These are phyloP conservation scores for Sarotherodon lohbergeri DNA, from an alignment of 2,113 vertebrate species.

Conservation along the genomic window DNA sequence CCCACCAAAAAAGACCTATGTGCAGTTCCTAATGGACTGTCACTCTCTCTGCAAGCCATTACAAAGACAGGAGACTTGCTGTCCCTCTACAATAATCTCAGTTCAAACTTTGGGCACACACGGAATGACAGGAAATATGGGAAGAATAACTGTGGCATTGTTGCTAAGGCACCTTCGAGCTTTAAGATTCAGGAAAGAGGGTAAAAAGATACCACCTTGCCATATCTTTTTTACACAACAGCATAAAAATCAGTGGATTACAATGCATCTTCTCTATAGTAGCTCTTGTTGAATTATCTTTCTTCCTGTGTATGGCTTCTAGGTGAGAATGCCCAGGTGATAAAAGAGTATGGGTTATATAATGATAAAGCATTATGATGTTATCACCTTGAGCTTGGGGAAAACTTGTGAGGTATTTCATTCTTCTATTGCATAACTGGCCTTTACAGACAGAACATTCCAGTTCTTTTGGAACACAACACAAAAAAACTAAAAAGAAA, in stretches of 20 bases:
- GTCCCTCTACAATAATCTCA: constrained; percentile 16
- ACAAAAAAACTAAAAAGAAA: not conserved
- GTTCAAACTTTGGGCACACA: not conserved
- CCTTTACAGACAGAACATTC: not conserved
- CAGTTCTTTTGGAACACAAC: not conserved
- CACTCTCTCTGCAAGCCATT: not conserved
- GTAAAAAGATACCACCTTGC: not conserved
- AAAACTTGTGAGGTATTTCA: not conserved
- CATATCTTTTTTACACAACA: not conserved
- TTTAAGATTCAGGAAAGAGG: not conserved
- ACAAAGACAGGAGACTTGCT: not conserved
- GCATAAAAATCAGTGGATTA: not conserved
- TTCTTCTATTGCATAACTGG: not conserved
- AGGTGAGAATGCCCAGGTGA: not conserved
- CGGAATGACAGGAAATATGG: constrained; percentile 6
- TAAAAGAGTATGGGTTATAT: not conserved
- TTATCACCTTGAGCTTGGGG: not conserved
- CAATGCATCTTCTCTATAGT: not conserved
- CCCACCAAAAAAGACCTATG: not conserved
- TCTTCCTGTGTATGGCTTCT: not conserved
- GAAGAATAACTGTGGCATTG: constrained; percentile 2
- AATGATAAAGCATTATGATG: not conserved
- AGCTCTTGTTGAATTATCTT: not conserved
- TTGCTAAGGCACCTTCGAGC: not conserved
- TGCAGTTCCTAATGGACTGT: not conserved